Evolutionary conservation across 2,797 vertebrate species (phyloP).

Genomic region (Fistularia commersonii): DNA sequence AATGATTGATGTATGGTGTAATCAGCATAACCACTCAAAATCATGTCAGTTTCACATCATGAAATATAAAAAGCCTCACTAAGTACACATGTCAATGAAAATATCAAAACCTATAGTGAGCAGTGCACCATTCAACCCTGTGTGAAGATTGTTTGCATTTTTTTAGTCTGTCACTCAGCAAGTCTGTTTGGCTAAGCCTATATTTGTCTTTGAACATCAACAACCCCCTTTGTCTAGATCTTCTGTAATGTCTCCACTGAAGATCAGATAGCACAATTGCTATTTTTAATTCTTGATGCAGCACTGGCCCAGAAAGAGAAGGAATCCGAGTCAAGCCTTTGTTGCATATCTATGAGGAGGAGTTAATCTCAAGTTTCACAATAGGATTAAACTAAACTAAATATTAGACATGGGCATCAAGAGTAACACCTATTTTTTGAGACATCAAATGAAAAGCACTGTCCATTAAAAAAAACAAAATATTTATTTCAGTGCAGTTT

Average conservation of each 20-base stretch:
- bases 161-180: conserved; percentile 37
- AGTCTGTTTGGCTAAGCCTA: conserved; percentile 40
- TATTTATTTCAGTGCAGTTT: conserved; percentile 54
- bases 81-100: conserved; percentile 1
- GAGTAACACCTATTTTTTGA: conserved; percentile 20
- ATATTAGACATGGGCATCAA: conserved; percentile 26
- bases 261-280: conserved; percentile 54
- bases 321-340: conserved; percentile 47
- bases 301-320: conserved; percentile 61
- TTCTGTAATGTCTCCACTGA: conserved; percentile 47
- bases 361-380: conserved; percentile 42
- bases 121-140: conserved; percentile 9
- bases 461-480: conserved; percentile 33
- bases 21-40: too few species aligned
- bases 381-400: conserved; percentile 41
- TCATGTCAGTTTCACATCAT: background rate
- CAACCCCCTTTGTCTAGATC: conserved; percentile 52
- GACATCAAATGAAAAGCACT: conserved; percentile 20
- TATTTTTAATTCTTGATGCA: conserved; percentile 57
- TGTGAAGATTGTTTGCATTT: conserved; percentile 38
- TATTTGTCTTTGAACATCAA: conserved; percentile 54
- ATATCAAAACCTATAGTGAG: conserved; percentile 16
- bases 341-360: conserved; percentile 42
- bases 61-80: conserved; percentile 8
- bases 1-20: too few species aligned